Base-by-base conservation (phyloP, 2,888 invertebrate species). In the Electrophaes corylata region DNA sequence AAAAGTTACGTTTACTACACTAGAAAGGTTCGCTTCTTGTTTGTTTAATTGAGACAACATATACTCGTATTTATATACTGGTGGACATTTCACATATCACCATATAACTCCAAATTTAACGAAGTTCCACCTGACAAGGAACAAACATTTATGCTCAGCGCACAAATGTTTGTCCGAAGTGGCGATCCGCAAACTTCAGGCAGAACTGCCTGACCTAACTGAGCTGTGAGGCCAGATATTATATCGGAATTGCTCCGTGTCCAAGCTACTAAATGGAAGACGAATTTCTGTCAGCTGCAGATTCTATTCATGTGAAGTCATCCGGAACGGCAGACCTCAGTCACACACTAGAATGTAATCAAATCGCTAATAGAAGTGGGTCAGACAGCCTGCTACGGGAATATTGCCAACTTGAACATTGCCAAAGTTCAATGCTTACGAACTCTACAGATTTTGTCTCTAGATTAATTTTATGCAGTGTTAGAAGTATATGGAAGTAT, bases 321-420 rank as follows among this genome's bases (percentile, higher is more conserved):
- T 57, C 41, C 46, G 43, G 23, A 39, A 19, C 45, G 19, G 29
- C 26, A 49, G 37, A 31, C 37, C 26, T 29, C 26, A 29, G 26
- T n/a, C 20, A 31, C 40, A 41, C 29, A 12, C 31, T 45, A 47
- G 48, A 43, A 46, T 40, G 47, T 49, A 56, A 63, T 57, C 53
- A 58, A 60, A 61, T 40, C 52, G 46, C 44, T 35, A 57, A 60
- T 57, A 63, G 59, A 78, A 72, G 61, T 75, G 61, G 76, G 74
- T 73, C 73, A 60, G 62, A 56, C 54, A 60, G 62, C 61, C 37
- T 50, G 50, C 56, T 49, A 51, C 64, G 63, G 75, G 74, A 74
- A 70, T 66, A 62, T 66, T 77, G 76, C 79, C 78, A 69, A 70
- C 67, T 66, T 71, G 55, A 62, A 60, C 70, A 58, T 66, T 62